Evolutionary conservation across 2,888 invertebrate species (phyloP), one percentile per base, ranked within the genome.

Genomic region (Cantharis rufa): DNA sequence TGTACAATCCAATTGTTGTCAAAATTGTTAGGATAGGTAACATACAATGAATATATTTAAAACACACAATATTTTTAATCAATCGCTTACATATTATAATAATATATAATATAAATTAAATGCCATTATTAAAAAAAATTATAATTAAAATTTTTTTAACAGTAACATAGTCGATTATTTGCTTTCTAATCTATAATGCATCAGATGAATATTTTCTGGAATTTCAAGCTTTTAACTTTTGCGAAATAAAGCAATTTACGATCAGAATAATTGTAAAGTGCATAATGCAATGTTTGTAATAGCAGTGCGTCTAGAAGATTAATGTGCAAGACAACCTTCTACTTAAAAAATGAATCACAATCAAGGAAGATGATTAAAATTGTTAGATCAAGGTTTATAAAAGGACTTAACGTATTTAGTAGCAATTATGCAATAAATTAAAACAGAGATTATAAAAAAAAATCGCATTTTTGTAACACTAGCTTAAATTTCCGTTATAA

Each of bases 311-410:
- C 48, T 48, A 48, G 48, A 48, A 48, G 64, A 66, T 66, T 66
- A 66, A 66, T 66, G 64, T 66, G n/a, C 64, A 18, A 24, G 24
- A 66, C 64, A 66, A 66, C 64, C 64, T 66, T 66, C 64, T 66
- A 24, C 21, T 66, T 66, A 18, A 18, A 21, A 66, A 66, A 64
- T 64, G 21, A 66, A 66, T 21, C 64, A 66, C 64, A 66, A 66
- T 66, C 13, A 66, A 66, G 18, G 64, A 66, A 24, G 64, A 66
- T 24, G n/a, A 66, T 66, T 18, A 66, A 24, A 66, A 24, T 21
- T 24, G 24, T 66, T 66, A 21, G 24, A 66, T 66, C 64, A 66
- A 66, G 64, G 64, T 66, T 24, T 21, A 18, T 66, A 7, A 66
- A 66, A n/a, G n/a, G 48, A 48, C 48, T 48, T 48, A 48, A 48